Evolutionary conservation across 2,113 vertebrate species (phyloP), one percentile per base, ranked within the genome.

Genomic region (Philantomba maxwellii): DNA sequence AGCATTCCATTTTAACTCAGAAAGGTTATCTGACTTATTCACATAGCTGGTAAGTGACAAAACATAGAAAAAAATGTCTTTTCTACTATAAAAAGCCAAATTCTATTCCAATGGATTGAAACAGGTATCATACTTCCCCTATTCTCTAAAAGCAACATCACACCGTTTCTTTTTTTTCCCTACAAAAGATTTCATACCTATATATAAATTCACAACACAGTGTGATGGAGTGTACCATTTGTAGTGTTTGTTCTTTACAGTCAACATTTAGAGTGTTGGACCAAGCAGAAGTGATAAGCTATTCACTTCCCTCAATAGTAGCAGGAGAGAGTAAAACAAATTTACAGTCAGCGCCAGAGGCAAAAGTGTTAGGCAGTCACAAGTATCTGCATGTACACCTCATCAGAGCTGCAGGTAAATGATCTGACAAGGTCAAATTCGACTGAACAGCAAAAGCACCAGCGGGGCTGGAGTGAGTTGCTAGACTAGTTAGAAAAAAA

Each of bases 341-440:
- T 85, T 96, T 96, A 94, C 86, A 62, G 49, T 82, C 47, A 36
- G 80, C 28, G 70, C 43, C 6, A 26, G 66, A 92, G 93, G 53
- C 87, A 7, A 2, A 87, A 49, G 51, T 62, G 21, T 96, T 87
- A 25, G 70, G 93, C 86, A 95, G 87, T 66, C 97, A 70, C 92
- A 89, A 94, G 93, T 91, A 80, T 92, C 94, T 96, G 93, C 93
- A 81, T 93, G 58, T 36, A 82, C 7, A 57, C 81, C 87, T 83
- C 73, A 1, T 58, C 92, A 96, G 53, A 96, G 73, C 94, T 43
- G 0, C 97, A 96, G 92, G 62, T 75, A 96, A 94, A 98, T 92
- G 55, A 90, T 97, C 73, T 98, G 97, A 96, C 95, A 98, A 98
- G 96, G 97, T 97, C 97, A 96, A 55, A 82, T 89, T 92, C 58